Percentiles rank a stretch among this genome's conserved stretches.
Evolutionary conservation across 2,888 invertebrate species (phyloP).

Genomic region (Onthophagus sagittarius): DNA sequence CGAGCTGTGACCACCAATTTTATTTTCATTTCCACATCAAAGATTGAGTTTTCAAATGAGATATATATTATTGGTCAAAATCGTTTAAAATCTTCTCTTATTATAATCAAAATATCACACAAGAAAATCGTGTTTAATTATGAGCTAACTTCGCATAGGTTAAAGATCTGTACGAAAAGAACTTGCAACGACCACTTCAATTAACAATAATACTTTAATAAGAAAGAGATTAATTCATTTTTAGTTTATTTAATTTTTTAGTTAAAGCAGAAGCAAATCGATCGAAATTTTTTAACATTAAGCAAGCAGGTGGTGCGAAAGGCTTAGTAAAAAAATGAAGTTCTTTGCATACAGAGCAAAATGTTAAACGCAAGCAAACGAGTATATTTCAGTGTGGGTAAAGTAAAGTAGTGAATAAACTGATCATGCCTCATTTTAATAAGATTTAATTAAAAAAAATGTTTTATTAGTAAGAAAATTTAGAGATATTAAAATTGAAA

Average conservation of each 20-base stretch:
- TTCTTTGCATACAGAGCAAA: constrained; percentile 42
- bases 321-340: constrained; percentile 22
- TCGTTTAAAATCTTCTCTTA: too few species aligned
- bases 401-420: constrained; percentile 28
- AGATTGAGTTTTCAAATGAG: too few species aligned
- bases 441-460: constrained; percentile 23
- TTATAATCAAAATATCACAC: too few species aligned
- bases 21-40: too few species aligned
- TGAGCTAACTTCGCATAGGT: not conserved
- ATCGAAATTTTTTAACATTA: not conserved
- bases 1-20: too few species aligned
- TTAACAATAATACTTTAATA: not conserved
- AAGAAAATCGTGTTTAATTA: too few species aligned
- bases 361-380: constrained; percentile 36
- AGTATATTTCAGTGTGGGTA: constrained; percentile 22
- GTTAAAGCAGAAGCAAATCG: not conserved
- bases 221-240: not conserved
- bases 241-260: not conserved
- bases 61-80: too few species aligned
- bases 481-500: constrained; percentile 3
- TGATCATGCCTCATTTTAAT: constrained; percentile 43
- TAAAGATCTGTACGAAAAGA: constrained; percentile 41
- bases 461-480: constrained; percentile 23
- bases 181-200: constrained; percentile 24
- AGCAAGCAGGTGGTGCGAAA: constrained; percentile 1